These are phyloP conservation scores for Xenopus borealis DNA, from an alignment of 2,113 vertebrate genomes.

Conservation along the genomic window DNA sequence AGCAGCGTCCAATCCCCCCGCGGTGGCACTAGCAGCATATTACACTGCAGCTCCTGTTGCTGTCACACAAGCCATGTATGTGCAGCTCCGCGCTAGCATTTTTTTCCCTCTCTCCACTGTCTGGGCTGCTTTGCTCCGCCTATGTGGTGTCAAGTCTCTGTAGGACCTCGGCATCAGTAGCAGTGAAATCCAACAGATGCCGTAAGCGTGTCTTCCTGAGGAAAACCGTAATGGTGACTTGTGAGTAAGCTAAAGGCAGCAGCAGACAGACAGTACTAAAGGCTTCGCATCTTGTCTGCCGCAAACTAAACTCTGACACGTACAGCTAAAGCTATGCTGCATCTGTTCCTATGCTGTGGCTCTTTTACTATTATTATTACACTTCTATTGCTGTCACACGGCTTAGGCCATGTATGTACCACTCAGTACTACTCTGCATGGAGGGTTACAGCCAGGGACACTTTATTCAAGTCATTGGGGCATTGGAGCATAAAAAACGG, in stretches of 20 bases:
- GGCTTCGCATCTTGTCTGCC: neutral
- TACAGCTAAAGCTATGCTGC: no score
- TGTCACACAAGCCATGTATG: constrained; percentile 79
- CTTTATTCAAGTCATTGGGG: no score
- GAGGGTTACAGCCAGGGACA: no score
- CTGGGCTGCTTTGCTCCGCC: constrained; percentile 70
- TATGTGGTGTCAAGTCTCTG: constrained; percentile 60
- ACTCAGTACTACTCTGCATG: no score
- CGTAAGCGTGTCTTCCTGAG: neutral
- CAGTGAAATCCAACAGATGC: constrained; percentile 45
- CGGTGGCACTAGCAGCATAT: constrained; percentile 55
- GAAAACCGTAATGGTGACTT: neutral
- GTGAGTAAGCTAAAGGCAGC: constrained; percentile 5
- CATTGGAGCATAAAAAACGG: no score
- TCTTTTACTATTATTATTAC: no score
- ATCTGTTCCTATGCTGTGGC: no score
- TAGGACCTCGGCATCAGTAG: constrained; percentile 51
- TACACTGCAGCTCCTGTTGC: constrained; percentile 61
- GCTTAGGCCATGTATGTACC: no score
- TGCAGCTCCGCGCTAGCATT: constrained; percentile 73
- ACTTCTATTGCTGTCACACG: no score
- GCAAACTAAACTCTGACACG: no score
- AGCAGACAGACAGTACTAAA: neutral
- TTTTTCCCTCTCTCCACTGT: constrained; percentile 54
- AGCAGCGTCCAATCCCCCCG: constrained; percentile 60